These are phyloP conservation scores for Horisme vitalbata DNA, from an alignment of 2,888 invertebrate species.

Conservation along the genomic window DNA sequence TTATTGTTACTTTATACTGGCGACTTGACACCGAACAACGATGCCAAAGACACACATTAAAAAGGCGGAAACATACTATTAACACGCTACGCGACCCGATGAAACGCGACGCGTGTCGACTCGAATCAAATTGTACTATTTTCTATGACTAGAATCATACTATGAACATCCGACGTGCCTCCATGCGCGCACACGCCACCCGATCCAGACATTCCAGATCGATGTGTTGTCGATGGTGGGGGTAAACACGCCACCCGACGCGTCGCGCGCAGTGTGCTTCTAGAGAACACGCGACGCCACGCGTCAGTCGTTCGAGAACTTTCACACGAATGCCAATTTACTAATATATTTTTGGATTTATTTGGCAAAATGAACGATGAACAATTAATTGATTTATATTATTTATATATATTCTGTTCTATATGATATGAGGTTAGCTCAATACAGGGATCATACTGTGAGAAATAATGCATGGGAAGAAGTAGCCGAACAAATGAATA, in stretches of 20 bases:
- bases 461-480: slow-evolving; percentile 22
- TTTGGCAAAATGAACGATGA: not conserved
- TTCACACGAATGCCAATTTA: not conserved
- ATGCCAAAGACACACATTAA: too few relatives aligned
- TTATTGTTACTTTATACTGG: too few relatives aligned
- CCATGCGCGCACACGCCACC: too few relatives aligned
- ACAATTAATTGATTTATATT: not conserved
- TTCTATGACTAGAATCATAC: too few relatives aligned
- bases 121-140: too few relatives aligned
- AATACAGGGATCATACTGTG: slow-evolving; percentile 11
- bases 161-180: too few relatives aligned
- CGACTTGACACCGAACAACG: too few relatives aligned
- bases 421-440: slow-evolving; percentile 1
- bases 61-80: too few relatives aligned
- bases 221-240: too few relatives aligned
- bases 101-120: not conserved
- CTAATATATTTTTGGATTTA: not conserved
- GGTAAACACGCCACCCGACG: too few relatives aligned
- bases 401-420: not conserved
- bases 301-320: not conserved
- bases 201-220: too few relatives aligned
- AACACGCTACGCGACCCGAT: too few relatives aligned
- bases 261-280: not conserved
- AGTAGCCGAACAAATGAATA: slow-evolving; percentile 18
- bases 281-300: not conserved